Evolutionary conservation across 2,113 vertebrate genomes (phyloP).

Genomic region (Oostethus manadensis): DNA sequence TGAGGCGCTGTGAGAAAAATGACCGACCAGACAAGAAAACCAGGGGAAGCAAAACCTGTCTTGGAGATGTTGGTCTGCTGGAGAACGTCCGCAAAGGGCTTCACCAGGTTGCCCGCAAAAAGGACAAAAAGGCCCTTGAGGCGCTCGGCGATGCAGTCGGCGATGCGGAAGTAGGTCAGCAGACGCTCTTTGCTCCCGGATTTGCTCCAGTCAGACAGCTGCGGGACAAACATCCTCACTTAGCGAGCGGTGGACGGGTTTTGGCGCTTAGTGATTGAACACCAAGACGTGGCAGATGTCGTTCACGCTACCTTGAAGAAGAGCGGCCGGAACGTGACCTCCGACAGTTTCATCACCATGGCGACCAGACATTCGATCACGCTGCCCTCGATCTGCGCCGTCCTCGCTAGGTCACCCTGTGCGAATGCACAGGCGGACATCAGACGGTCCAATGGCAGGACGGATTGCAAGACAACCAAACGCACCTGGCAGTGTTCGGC

Average conservation of each 20-base stretch:
- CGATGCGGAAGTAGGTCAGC: constrained; percentile 84
- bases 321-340: constrained; percentile 89
- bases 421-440: not conserved
- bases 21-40: not conserved
- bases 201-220: constrained; percentile 94
- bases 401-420: constrained; percentile 79
- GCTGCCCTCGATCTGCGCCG: constrained; percentile 74
- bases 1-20: not conserved
- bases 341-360: constrained; percentile 95
- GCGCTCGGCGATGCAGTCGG: constrained; percentile 77
- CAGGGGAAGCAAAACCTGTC: constrained; percentile 62
- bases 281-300: too few species aligned
- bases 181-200: constrained; percentile 78
- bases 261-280: too few species aligned
- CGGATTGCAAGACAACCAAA: not conserved
- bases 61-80: constrained; percentile 73
- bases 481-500: constrained; percentile 77
- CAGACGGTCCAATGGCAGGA: not conserved
- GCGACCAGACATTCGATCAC: constrained; percentile 83
- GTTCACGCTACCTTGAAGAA: constrained; percentile 87
- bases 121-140: constrained; percentile 91
- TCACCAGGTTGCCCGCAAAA: constrained; percentile 91
- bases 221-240: constrained; percentile 1
- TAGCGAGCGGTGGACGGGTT: not conserved
- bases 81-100: constrained; percentile 81